These are phyloP conservation scores for Synergus gifuensis DNA, from an alignment of 2,888 invertebrate genomes.

Conservation along the genomic window DNA sequence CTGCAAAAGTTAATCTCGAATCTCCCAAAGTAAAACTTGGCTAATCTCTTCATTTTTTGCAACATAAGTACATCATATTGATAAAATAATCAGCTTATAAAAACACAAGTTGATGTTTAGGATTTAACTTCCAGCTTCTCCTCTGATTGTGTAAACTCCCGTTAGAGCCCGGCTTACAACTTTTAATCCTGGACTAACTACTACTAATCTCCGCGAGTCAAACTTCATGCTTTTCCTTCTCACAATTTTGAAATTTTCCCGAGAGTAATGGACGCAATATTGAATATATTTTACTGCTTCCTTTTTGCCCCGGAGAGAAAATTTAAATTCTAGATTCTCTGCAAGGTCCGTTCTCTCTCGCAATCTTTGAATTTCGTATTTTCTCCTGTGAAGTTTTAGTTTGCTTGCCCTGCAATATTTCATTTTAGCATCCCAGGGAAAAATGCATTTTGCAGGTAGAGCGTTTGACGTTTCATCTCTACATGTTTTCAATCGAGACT, in stretches of 20 bases:
- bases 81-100: conserved; percentile 22
- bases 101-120: conserved; percentile 18
- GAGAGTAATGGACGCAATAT: background rate
- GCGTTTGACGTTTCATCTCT: conserved; percentile 32
- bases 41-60: background rate
- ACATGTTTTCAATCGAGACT: conserved; percentile 35
- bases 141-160: background rate
- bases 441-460: conserved; percentile 27
- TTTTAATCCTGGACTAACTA: conserved; percentile 32
- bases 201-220: background rate
- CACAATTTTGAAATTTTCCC: conserved; percentile 7
- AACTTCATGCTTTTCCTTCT: background rate
- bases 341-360: background rate
- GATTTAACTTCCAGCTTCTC: conserved; percentile 20
- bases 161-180: conserved; percentile 18
- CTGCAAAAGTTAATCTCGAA: background rate
- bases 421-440: conserved; percentile 17
- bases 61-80: background rate
- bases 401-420: conserved; percentile 36
- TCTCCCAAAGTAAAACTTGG: background rate
- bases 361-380: background rate
- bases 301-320: background rate
- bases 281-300: conserved; percentile 6
- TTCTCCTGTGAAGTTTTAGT: conserved; percentile 12
- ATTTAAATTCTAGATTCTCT: background rate